Evolutionary conservation across 2,888 invertebrate genomes (phyloP), one percentile per base, ranked within the genome.

Genomic region (Arctia plantaginis): DNA sequence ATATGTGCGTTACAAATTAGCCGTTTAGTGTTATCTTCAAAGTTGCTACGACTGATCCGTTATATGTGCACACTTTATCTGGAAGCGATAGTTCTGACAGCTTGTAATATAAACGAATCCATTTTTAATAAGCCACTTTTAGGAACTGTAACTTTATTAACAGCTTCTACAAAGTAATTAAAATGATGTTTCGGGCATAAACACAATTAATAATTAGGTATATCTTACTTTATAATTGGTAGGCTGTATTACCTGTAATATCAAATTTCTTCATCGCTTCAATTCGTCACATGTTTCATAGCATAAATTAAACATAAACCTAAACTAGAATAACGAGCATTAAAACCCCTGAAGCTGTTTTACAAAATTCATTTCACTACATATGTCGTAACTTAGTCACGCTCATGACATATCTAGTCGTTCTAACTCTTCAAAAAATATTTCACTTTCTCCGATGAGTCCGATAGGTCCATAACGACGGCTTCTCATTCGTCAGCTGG

Each of bases 381-480:
- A 47, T 66, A 71, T 13, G 73, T 59, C 72, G 51, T 66, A 71
- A 47, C 65, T 70, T 59, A 70, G 67, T 76, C 69, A 72, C 74
- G 73, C 66, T 66, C 35, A 65, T 74, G 82, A 77, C 78, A 82
- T 81, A 80, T 90, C 90, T 76, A 88, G 85, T 72, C 18, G 65
- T 66, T 78, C 20, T 81, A 75, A 72, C 74, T 85, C 85, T 81
- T 76, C 83, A 74, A 82, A 73, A 81, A 85, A 76, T 81, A 86
- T 88, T 91, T 93, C 89, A 94, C 95, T 95, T 95, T 95, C 95
- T 92, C 94, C 90, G 92, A 92, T 94, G 93, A 88, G 87, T 86
- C 86, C 86, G 91, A 91, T 90, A 91, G 87, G 85, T 90, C 87
- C 88, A 88, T 88, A 85, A 82, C 86, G 77, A 88, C 86, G 86